A percentile compares a stretch with the other conserved stretches of the same genome.
phyloP scores from a whole-genome alignment of 2,888 invertebrate species.

The Lumbricus terrestris region DNA sequence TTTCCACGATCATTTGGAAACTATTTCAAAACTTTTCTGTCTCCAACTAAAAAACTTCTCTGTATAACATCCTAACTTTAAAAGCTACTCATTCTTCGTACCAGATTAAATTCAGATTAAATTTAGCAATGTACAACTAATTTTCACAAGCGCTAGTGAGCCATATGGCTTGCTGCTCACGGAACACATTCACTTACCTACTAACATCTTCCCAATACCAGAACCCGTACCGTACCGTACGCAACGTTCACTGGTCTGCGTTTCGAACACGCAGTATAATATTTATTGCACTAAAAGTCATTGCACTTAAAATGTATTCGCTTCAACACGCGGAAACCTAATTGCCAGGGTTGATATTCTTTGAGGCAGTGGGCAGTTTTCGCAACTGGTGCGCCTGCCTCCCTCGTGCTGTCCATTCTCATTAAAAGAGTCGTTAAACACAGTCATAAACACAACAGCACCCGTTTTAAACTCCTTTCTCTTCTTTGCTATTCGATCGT shows the following conservation, averaged over 20 bases:
- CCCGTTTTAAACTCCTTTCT: background rate
- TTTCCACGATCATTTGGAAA: background rate
- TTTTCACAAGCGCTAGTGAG: background rate
- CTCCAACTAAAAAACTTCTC: background rate
- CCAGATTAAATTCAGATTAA: conserved; percentile 3
- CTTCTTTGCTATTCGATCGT: background rate
- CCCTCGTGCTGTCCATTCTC: background rate
- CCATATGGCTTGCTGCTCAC: background rate
- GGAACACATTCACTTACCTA: background rate
- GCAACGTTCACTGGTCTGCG: background rate
- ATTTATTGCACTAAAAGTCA: background rate
- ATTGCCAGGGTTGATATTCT: background rate
- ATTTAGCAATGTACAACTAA: background rate
- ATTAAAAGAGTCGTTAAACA: background rate
- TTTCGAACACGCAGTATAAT: background rate
- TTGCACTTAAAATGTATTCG: background rate
- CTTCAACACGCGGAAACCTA: background rate
- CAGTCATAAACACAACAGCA: background rate
- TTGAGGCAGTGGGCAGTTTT: background rate
- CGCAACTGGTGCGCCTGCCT: background rate
- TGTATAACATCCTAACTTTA: background rate
- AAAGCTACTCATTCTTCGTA: background rate
- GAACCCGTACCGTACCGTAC: background rate
- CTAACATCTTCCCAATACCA: background rate
- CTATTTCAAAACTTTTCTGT: background rate